Percentiles rank a stretch among this genome's conserved stretches.
Conservation (phyloP, 2,797 vertebrate genomes). For the Chromobotia macracanthus region DNA sequence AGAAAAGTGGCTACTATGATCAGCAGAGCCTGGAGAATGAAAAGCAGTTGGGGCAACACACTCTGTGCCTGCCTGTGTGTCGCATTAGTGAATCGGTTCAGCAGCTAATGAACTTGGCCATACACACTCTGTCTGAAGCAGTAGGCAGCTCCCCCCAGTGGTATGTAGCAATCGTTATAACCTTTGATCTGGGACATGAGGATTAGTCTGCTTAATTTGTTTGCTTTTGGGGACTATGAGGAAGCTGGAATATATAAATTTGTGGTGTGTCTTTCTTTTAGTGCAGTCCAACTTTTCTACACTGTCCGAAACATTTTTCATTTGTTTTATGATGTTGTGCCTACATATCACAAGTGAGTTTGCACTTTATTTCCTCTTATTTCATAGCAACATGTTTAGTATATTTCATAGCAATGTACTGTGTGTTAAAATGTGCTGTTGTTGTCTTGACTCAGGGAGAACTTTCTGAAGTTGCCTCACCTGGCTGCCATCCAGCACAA, state of each 20-base stretch:
- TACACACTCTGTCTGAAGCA: conserved; percentile 87
- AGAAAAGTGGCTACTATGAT: conserved; percentile 41
- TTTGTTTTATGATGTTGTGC: conserved; percentile 95
- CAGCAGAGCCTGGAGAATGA: conserved; percentile 71
- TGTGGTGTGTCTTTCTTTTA: conserved; percentile 61
- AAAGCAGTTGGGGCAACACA: conserved; percentile 78
- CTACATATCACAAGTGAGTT: conserved; percentile 93
- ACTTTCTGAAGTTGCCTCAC: conserved; percentile 93
- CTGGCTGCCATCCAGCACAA: conserved; percentile 96
- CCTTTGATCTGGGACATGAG: neutral
- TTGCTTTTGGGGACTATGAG: neutral
- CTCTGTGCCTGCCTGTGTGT: conserved; percentile 85
- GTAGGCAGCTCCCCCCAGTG: conserved; percentile 87
- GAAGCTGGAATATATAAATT: neutral
- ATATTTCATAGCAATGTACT: too few relatives aligned
- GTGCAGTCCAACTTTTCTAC: conserved; percentile 91
- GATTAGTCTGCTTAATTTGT: neutral
- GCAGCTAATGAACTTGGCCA: conserved; percentile 88
- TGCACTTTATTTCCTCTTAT: neutral
- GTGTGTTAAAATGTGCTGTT: neutral
- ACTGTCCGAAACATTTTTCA: conserved; percentile 94
- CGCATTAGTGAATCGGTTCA: conserved; percentile 91
- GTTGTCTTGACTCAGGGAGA: conserved; percentile 80
- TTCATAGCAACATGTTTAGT: conserved; percentile 14
- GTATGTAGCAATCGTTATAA: conserved; percentile 68